Evolutionary conservation across 2,797 vertebrate species (phyloP), one percentile per base, ranked within the genome.

Genomic region (Oceanodroma leucorhoa): DNA sequence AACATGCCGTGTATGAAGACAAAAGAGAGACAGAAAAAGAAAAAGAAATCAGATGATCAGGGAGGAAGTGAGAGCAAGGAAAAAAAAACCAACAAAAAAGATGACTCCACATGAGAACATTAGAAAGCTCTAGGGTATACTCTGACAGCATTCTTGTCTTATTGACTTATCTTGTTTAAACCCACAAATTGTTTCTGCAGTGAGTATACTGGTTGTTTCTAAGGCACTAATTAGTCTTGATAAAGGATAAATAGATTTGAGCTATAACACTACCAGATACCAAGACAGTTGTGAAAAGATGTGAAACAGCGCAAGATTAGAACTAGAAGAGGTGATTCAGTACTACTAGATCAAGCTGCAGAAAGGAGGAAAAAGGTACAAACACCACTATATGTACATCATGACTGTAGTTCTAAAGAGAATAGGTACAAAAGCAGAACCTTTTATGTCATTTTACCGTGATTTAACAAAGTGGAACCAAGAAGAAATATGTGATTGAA

Each of bases 141-240:
- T 61, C 69, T 57, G 92, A 79, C 62, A 91, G 83, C 77, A 76
- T 64, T 72, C 77, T 51, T 86, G 57, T 88, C 48, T 57, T 84
- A 88, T 3, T 92, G 75, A 89, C 67, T 92, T 92, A n/a, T 87
- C 75, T 65, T 83, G 78, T 85, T 95, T 89, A 95, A 95, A 87
- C 46, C 64, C 81, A 92, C 78, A 77, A 58, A 85, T 9, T 67
- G 75, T 75, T 94, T 87, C 58, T 89, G 72, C 71, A 87, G 60
- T 13, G 55, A 92, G 22, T 30, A 57, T 14, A 41, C 46, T 26
- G 22, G 36, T 41, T 95, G 70, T 83, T 90, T 81, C 86, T 87
- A 61, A 66, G 32, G 53, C 60, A 80, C 54, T 90, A 71, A 77
- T 94, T 90, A 94, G 55, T 77, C 90, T 8, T 24, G 30, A 71